These are phyloP conservation scores for Odobenus rosmarus DNA, from an alignment of 2,113 vertebrate species.

Conservation along the genomic window DNA sequence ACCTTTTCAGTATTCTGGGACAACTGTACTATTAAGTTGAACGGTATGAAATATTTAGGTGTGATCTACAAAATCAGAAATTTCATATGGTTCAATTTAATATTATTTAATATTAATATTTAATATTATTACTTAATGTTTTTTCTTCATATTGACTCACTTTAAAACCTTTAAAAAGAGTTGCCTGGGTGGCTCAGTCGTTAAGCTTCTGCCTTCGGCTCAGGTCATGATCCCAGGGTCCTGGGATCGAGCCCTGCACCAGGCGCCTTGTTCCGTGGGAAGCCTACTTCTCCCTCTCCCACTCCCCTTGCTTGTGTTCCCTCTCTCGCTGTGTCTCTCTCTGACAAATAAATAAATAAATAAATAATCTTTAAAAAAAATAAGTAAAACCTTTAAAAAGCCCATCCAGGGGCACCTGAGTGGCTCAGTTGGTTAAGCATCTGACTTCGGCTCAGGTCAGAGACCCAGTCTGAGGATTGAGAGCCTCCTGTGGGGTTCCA, in stretches of 20 bases:
- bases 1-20: not conserved
- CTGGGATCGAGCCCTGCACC: not conserved
- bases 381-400: not conserved
- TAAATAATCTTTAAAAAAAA: not conserved
- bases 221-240: not conserved
- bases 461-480: too few species aligned
- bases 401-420: not conserved
- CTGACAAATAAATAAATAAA: not conserved
- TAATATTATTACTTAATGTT: not conserved
- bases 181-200: not conserved
- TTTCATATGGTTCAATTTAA: not conserved
- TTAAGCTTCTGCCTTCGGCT: not conserved
- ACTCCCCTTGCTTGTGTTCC: not conserved
- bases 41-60: not conserved
- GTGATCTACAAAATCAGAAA: slow-evolving; percentile 20
- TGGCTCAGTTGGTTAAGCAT: too few species aligned
- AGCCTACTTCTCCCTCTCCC: too few species aligned
- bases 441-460: too few species aligned
- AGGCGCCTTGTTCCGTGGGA: not conserved
- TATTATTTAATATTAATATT: not conserved
- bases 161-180: not conserved
- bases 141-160: not conserved
- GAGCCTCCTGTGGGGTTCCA: too few species aligned
- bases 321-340: not conserved
- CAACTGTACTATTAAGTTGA: not conserved